Percentiles rank a stretch among this genome's conserved stretches.
Evolutionary conservation across 2,797 vertebrate species (phyloP).

Genomic region (Dryobates pubescens): DNA sequence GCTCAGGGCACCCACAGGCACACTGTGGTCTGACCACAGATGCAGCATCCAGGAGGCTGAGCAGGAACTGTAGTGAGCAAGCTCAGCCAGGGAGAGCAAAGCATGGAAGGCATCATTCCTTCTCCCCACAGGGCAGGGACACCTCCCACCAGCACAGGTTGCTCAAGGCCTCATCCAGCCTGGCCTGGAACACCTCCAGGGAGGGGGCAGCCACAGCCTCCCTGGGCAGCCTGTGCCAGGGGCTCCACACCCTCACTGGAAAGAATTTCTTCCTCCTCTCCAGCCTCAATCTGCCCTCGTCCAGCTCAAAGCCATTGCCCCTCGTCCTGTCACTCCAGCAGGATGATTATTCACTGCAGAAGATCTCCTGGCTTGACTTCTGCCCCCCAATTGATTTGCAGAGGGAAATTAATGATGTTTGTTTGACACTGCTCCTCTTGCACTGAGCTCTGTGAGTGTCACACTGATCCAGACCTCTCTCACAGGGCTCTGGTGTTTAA

Average conservation of each 20-base stretch:
- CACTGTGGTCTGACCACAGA: background rate
- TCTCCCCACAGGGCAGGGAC: background rate
- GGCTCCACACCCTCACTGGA: too few relatives aligned
- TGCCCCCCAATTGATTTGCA: constrained; percentile 44
- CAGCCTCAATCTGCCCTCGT: too few relatives aligned
- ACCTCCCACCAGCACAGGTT: too few relatives aligned
- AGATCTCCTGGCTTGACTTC: constrained; percentile 32
- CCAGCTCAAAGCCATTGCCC: too few relatives aligned
- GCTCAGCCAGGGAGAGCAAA: background rate
- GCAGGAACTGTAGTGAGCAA: accelerated
- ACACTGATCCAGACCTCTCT: background rate
- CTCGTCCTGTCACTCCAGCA: too few relatives aligned
- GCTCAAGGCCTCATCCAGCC: too few relatives aligned
- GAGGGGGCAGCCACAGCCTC: too few relatives aligned
- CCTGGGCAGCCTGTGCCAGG: too few relatives aligned
- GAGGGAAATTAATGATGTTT: constrained; percentile 44
- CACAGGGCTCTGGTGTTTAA: background rate
- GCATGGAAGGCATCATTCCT: background rate
- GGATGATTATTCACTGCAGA: background rate
- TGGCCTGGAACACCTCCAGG: too few relatives aligned
- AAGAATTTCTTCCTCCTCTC: too few relatives aligned
- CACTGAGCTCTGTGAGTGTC: background rate
- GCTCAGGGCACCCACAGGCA: background rate
- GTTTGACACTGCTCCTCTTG: constrained; percentile 7
- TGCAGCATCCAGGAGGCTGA: accelerated